A percentile compares a stretch with the other conserved stretches of the same genome.
phyloP scores from a whole-genome alignment of 1,140 invertebrate species.

The Ostrea denselamellosa region DNA sequence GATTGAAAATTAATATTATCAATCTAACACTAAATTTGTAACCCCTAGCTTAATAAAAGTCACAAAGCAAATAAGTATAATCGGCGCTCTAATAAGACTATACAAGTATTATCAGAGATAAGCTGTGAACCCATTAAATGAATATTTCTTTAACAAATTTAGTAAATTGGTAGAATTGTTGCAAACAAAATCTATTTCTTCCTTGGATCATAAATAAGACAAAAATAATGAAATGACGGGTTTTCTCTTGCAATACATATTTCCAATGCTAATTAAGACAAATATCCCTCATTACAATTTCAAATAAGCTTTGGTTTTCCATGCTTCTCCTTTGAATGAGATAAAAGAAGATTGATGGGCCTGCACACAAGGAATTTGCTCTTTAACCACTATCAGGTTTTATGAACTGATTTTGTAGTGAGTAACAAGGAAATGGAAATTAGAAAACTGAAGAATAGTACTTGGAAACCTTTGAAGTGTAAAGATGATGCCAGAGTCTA shows the following conservation, averaged over 20 bases:
- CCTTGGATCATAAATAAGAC: not conserved
- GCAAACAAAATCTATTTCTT: not conserved
- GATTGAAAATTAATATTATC: no score
- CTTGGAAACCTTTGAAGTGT: slow-evolving; percentile 32
- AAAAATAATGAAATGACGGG: not conserved
- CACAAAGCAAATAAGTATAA: no score
- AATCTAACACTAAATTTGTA: no score
- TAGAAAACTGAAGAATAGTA: not conserved
- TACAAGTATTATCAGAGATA: no score
- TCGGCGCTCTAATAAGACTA: no score
- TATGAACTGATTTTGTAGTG: not conserved
- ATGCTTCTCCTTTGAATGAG: slow-evolving; percentile 15
- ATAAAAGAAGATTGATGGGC: not conserved
- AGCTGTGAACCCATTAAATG: not conserved
- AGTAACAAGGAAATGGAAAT: slow-evolving; percentile 36
- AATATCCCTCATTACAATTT: slow-evolving; percentile 18
- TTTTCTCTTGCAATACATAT: not conserved
- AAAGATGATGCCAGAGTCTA: slow-evolving; percentile 29
- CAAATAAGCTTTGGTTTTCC: not conserved
- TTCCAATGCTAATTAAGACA: slow-evolving; percentile 27
- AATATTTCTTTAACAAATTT: not conserved
- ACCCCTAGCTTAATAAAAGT: no score
- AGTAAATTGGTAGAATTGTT: not conserved
- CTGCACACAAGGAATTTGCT: not conserved
- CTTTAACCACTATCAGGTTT: not conserved